Conservation (phyloP, 2,797 vertebrate genomes). For the Valencia hispanica region DNA sequence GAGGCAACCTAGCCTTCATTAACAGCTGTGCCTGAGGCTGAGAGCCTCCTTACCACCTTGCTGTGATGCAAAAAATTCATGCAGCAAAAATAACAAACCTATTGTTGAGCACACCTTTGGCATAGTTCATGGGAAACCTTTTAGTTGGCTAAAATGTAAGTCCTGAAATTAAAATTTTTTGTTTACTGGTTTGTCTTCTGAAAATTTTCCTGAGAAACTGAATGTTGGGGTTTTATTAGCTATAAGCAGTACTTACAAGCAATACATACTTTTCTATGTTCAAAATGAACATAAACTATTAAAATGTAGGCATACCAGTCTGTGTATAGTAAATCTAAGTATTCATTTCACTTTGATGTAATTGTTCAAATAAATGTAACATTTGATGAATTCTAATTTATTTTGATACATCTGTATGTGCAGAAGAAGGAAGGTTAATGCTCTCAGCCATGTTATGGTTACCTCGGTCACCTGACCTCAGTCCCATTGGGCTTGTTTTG, state of each 20-base stretch:
- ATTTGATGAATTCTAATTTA: too few relatives aligned
- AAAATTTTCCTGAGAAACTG: not conserved
- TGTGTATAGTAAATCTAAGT: not conserved
- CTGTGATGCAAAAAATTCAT: not conserved
- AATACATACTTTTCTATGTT: too few relatives aligned
- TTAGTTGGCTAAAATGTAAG: not conserved
- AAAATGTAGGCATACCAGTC: not conserved
- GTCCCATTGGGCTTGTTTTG: not conserved
- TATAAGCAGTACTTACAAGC: not conserved
- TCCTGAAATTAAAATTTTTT: not conserved
- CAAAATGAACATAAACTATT: not conserved
- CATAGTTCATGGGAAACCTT: not conserved
- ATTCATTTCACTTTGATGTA: not conserved
- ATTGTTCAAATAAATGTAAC: not conserved
- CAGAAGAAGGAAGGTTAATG: not conserved
- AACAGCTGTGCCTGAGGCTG: not conserved
- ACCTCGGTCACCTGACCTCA: not conserved
- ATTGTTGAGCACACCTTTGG: not conserved
- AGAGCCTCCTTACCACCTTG: not conserved
- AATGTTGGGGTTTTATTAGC: not conserved
- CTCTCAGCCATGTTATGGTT: not conserved
- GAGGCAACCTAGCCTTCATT: not conserved
- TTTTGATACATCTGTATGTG: too few relatives aligned
- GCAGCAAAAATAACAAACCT: not conserved
- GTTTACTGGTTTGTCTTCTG: too few relatives aligned